Evolutionary conservation across 2,888 invertebrate species (phyloP), one percentile per base, ranked within the genome.

Genomic region (Agriotes lineatus): DNA sequence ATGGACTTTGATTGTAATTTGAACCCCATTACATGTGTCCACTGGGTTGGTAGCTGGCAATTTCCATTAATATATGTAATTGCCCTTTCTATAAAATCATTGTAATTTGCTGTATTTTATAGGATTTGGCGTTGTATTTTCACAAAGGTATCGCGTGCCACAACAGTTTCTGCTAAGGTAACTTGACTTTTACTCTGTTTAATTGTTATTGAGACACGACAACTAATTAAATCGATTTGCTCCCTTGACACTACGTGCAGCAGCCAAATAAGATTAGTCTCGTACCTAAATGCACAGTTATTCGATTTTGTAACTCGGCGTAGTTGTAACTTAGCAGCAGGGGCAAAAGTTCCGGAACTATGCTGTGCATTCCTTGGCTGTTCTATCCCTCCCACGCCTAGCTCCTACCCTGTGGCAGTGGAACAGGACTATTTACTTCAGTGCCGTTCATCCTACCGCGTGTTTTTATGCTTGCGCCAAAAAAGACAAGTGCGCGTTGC

Each of bases 391-490:
- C 12, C 48, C 50, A 37, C 50, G 20, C n/a, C 20, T 45, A 61
- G 39, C 37, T 44, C 45, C 37, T 50, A 45, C 20, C 37, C 25
- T 54, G 50, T 39, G 25, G 37, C 30, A 39, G 18, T 25, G 14
- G 61, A 54, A 62, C 62, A 62, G 50, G 62, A 62, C 62, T 54
- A 62, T 62, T 62, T 62, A 62, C 62, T 62, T 12, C 25, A 54
- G 54, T 30, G 37, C 20, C 39, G 62, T 62, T 54, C 62, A 39
- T 62, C 62, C 62, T 37, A 25, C 54, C 44, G 42, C 39, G 9
- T 44, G 62, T 62, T 62, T 62, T 62, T 62, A 22, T 61, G 22
- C 50, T 19, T 56, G 35, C 14, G 6, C 30, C 14, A 19, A 56
- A 37, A 56, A 56, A 54, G 30, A 52, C 50, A 25, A 52, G 50